Evolutionary conservation across 2,888 invertebrate genomes (phyloP).

Genomic region (Parelbella ahira): DNA sequence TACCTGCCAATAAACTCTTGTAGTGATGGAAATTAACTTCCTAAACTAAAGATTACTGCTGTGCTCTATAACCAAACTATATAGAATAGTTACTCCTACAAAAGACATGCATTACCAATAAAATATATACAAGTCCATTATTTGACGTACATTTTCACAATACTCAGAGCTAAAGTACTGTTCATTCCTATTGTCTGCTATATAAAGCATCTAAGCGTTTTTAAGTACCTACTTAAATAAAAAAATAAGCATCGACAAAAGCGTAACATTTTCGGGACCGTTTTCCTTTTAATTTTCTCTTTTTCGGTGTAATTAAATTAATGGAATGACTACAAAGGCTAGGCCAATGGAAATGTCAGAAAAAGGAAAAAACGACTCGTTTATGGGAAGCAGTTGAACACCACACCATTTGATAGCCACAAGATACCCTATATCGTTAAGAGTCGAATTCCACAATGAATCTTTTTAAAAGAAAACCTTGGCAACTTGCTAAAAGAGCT

Average conservation of each 20-base stretch:
- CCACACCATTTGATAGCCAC: constrained; percentile 19
- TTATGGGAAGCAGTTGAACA: constrained; percentile 19
- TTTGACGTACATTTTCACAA: too few species aligned
- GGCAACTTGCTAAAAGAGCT: constrained; percentile 21
- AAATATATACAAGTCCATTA: too few species aligned
- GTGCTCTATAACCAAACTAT: too few species aligned
- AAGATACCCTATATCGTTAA: constrained; percentile 22
- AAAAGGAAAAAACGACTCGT: constrained; percentile 11
- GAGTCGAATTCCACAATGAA: constrained; percentile 18
- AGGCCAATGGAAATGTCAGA: constrained; percentile 7
- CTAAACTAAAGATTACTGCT: too few species aligned
- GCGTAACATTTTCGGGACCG: constrained; percentile 11
- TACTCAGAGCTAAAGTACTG: constrained; percentile 16
- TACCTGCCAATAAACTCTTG: too few species aligned
- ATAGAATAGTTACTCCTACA: too few species aligned
- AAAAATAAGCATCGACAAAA: constrained; percentile 18
- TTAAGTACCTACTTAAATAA: constrained; percentile 6
- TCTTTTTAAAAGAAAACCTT: constrained; percentile 16
- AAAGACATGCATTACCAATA: too few species aligned
- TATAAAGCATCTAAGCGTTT: constrained; percentile 14
- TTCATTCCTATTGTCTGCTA: constrained; percentile 10
- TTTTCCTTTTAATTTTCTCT: constrained; percentile 19
- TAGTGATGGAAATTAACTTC: too few species aligned
- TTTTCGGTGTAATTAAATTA: constrained; percentile 23
- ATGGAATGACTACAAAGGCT: constrained; percentile 21